A percentile compares a stretch with the other conserved stretches of the same genome.
Conservation (phyloP, 2,888 invertebrate species). For the Malachius bipustulatus region DNA sequence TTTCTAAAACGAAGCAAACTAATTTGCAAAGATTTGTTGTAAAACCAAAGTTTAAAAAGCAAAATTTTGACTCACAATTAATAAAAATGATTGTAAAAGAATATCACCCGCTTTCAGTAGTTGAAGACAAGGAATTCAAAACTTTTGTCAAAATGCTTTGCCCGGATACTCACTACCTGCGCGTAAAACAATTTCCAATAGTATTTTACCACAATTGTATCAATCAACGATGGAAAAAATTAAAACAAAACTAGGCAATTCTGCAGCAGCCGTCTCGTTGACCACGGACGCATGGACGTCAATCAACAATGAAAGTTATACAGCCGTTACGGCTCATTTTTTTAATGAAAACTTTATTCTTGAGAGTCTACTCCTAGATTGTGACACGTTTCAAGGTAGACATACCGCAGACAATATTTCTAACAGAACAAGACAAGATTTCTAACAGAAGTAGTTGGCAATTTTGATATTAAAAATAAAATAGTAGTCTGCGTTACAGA, state of each 20-base stretch:
- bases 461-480: neutral
- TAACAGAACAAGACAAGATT: no score
- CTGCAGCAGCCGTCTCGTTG: neutral
- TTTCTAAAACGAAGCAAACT: neutral
- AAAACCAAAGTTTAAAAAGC: neutral
- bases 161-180: neutral
- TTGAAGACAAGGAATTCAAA: neutral
- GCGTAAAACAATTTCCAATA: constrained; percentile 12
- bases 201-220: constrained; percentile 6
- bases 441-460: neutral
- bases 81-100: constrained; percentile 1
- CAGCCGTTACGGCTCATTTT: constrained; percentile 21
- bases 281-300: neutral
- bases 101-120: constrained; percentile 1
- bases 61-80: constrained; percentile 10
- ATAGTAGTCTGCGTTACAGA: neutral
- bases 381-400: neutral
- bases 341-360: neutral
- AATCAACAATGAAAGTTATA: constrained; percentile 8
- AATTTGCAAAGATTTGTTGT: neutral
- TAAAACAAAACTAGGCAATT: constrained; percentile 1
- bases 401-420: neutral
- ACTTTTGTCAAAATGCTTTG: neutral
- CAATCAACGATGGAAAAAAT: constrained; percentile 11
- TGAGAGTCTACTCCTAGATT: neutral